Base-by-base conservation (phyloP, 2,797 vertebrate genomes). In the Rhynchotus rufescens region DNA sequence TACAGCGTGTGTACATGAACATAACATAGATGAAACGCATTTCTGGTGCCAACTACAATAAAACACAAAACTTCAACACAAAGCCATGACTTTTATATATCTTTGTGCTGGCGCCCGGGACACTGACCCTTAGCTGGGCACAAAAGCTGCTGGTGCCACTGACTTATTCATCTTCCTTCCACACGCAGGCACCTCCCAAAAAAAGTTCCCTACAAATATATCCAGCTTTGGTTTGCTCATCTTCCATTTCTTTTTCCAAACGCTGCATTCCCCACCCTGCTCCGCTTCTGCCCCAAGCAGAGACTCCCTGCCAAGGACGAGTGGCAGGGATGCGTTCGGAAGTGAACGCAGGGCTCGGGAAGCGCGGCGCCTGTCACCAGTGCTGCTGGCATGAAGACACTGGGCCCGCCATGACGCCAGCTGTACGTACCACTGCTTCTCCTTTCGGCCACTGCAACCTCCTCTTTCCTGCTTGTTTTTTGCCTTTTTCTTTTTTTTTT, bases 11-110 rank as follows among this genome's bases (percentile, higher is more conserved):
- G 95, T 96, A 90, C 93, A 61, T 61, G 95, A 94, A 92, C 89
- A n/a, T 92, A 78, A 81, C 96, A 77, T 65, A 88, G 86, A 96
- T 92, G 81, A 88, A 92, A 92, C 44, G 36, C 94, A 67, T 96
- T 95, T 93, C 94, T 97, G 96, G 84, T 97, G 96, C 95, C 97
- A 97, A 93, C 81, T 88, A 92, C 57, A 96, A 95, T 96, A 97
- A 97, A 97, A 86, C 91, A 95, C 94, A 89, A 80, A 94, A 71
- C 38, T 94, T 93, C 90, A 96, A 77, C 87, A 87, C 83, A 47
- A 92, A 96, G 67, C 91, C 86, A 91, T 89, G 94, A 74, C 73
- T 97, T 94, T 93, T 95, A 94, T 95, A 94, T 95, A 85, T 96
- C 94, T 94, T 89, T 93, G 80, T 86, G 93, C 73, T 79, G 64